These are phyloP conservation scores for Andrena marginata DNA, from an alignment of 2,888 invertebrate species.

Conservation along the genomic window DNA sequence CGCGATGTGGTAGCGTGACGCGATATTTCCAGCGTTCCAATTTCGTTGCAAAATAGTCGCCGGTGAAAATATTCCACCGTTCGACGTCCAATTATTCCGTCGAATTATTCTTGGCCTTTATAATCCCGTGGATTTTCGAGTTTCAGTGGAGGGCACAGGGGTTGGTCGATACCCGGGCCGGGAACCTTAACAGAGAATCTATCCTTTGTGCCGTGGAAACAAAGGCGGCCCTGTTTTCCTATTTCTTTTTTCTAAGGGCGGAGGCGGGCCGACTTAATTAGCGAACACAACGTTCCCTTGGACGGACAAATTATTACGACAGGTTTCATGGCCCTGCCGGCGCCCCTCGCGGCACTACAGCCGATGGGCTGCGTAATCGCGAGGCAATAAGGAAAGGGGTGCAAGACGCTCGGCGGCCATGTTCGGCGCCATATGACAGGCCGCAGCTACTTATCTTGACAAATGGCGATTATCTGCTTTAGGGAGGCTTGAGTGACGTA, in stretches of 20 bases:
- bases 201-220: neutral
- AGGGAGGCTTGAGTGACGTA: slow-evolving; percentile 63
- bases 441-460: slow-evolving; percentile 70
- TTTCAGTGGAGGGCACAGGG: neutral
- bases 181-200: neutral
- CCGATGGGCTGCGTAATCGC: neutral
- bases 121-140: neutral
- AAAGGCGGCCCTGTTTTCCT: neutral
- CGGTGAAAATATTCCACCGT: slow-evolving; percentile 11
- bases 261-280: slow-evolving; percentile 14
- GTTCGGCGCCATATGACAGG: slow-evolving; percentile 41
- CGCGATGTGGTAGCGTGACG: neutral
- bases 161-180: neutral
- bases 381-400: slow-evolving; percentile 37
- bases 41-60: slow-evolving; percentile 5
- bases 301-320: slow-evolving; percentile 1
- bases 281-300: neutral
- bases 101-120: neutral
- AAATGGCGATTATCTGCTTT: slow-evolving; percentile 67
- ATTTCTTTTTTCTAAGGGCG: neutral
- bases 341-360: neutral
- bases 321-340: neutral
- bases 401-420: slow-evolving; percentile 46
- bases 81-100: neutral
- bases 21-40: slow-evolving; percentile 11